Conservation (phyloP, 1,140 invertebrate species). For the Gerris buenoi region DNA sequence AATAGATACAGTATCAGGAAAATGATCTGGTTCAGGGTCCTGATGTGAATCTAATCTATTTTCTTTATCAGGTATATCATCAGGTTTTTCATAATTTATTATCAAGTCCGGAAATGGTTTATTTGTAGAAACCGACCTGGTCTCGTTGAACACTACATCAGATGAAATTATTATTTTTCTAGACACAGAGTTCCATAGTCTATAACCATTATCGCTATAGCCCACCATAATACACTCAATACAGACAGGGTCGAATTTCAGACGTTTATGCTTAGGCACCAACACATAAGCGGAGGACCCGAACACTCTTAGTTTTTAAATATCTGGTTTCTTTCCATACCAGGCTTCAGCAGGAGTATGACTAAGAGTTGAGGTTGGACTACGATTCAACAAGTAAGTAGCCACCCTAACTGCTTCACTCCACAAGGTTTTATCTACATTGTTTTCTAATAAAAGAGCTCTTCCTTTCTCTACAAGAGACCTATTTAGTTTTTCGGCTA, state of each 20-base stretch:
- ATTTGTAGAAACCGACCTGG: too few relatives aligned
- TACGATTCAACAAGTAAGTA: not conserved
- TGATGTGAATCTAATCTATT: too few relatives aligned
- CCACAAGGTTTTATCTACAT: not conserved
- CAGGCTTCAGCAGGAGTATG: not conserved
- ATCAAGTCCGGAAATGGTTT: too few relatives aligned
- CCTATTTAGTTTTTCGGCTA: not conserved
- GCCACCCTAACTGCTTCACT: not conserved
- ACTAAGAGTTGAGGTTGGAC: not conserved
- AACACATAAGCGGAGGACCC: not conserved
- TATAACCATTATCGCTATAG: not conserved
- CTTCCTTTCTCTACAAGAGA: not conserved
- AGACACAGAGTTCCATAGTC: not conserved
- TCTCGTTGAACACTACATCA: not conserved
- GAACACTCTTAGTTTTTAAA: not conserved
- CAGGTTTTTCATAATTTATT: too few relatives aligned
- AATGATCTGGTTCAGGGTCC: too few relatives aligned
- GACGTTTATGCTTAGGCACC: not conserved
- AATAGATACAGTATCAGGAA: too few relatives aligned
- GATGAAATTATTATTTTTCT: not conserved
- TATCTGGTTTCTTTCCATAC: not conserved
- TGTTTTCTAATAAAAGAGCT: too few relatives aligned
- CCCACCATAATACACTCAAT: not conserved
- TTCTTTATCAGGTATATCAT: too few relatives aligned
- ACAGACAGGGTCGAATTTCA: not conserved